phyloP scores from a whole-genome alignment of 2,797 vertebrate genomes.

The Poeciliopsis infans region DNA sequence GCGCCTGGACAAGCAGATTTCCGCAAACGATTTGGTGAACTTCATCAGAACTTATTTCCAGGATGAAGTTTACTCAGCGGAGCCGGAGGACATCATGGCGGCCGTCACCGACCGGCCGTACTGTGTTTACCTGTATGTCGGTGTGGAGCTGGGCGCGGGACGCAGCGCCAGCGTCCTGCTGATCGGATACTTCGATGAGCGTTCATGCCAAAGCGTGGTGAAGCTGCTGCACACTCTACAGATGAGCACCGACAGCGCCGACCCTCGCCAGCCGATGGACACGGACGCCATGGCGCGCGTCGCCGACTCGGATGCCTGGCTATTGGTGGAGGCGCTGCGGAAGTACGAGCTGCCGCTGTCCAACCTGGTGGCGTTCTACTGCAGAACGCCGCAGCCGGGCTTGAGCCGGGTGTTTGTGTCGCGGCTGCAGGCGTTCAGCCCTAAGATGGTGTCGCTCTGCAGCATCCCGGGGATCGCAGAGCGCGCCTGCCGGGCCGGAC shows the following conservation, averaged over 20 bases:
- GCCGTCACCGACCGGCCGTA: conserved; percentile 61
- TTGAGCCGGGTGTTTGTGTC: conserved; percentile 28
- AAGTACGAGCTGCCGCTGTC: conserved; percentile 41
- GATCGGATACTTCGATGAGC: conserved; percentile 69
- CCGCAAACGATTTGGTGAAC: neutral
- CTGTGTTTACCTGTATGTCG: conserved; percentile 74
- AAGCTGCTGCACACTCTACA: conserved; percentile 62
- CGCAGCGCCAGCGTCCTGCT: conserved; percentile 55
- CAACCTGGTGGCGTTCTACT: conserved; percentile 73
- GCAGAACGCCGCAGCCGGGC: conserved; percentile 37
- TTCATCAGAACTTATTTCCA: conserved; percentile 37
- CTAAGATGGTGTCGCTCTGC: conserved; percentile 62
- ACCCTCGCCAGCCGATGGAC: neutral
- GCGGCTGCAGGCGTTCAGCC: conserved; percentile 48
- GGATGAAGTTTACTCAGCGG: neutral
- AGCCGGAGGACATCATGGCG: conserved; percentile 37
- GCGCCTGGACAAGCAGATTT: neutral
- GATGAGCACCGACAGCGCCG: conserved; percentile 18
- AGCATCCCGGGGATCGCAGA: conserved; percentile 58
- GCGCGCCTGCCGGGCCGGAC: conserved; percentile 59
- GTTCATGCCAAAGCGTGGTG: conserved; percentile 44
- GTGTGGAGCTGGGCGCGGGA: conserved; percentile 49
- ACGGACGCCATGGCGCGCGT: fast-evolving
- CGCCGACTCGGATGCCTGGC: neutral
- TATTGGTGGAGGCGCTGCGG: conserved; percentile 54